Evolutionary conservation across 2,888 invertebrate genomes (phyloP).

Genomic region (Apomyelois bistriatella): DNA sequence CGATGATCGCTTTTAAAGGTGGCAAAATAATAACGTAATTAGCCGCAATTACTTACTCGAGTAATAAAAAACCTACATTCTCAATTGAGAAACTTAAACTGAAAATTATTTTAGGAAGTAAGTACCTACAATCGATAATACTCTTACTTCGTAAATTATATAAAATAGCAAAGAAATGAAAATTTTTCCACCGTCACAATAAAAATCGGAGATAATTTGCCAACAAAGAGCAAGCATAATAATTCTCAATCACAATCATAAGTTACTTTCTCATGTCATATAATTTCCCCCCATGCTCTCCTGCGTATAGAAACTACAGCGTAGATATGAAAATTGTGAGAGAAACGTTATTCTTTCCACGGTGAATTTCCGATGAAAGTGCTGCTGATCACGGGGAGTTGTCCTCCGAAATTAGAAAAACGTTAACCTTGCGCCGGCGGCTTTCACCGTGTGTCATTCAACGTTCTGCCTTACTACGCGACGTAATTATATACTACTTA

Average conservation of each 20-base stretch:
- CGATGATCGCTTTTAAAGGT: too few species aligned
- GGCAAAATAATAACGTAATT: too few species aligned
- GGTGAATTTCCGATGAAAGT: slow-evolving; percentile 68
- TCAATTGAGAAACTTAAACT: too few species aligned
- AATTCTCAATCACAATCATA: neutral
- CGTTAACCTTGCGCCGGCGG: slow-evolving; percentile 68
- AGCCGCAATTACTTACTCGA: too few species aligned
- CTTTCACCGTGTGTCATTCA: slow-evolving; percentile 63
- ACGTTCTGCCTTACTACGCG: slow-evolving; percentile 55
- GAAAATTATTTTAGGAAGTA: too few species aligned
- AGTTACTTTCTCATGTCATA: slow-evolving; percentile 6
- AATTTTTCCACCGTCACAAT: neutral
- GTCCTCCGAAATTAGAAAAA: slow-evolving; percentile 72
- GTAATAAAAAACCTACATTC: too few species aligned
- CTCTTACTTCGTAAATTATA: neutral
- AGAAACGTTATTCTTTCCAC: slow-evolving; percentile 57
- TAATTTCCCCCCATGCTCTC: slow-evolving; percentile 15
- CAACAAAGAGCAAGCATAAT: neutral
- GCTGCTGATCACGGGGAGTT: slow-evolving; percentile 42
- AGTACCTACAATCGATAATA: too few species aligned
- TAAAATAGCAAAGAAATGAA: neutral
- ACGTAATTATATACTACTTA: slow-evolving; percentile 35
- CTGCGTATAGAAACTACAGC: slow-evolving; percentile 16
- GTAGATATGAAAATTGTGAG: slow-evolving; percentile 36
- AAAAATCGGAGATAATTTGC: neutral